Conservation (phyloP, 2,888 invertebrate genomes). For the Cantharis lateralis region DNA sequence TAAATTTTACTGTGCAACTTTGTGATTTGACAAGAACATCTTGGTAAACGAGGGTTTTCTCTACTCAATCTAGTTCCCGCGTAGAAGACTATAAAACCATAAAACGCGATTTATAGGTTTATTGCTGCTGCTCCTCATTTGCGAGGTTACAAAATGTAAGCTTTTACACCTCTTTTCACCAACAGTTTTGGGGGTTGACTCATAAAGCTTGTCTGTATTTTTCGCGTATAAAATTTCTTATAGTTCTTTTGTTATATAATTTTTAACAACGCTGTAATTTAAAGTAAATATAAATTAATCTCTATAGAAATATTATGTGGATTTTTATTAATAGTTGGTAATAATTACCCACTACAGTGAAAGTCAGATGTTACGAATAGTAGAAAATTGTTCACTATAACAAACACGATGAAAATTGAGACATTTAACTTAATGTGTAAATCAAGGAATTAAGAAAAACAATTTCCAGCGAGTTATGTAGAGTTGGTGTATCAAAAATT, state of each 20-base stretch:
- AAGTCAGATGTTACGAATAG: too few species aligned
- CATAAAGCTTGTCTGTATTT: constrained; percentile 40
- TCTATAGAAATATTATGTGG: neutral
- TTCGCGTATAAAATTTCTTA: constrained; percentile 35
- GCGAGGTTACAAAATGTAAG: constrained; percentile 42
- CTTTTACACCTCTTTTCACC: constrained; percentile 42
- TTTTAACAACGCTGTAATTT: neutral
- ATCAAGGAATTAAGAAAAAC: too few species aligned
- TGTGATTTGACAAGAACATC: constrained; percentile 48
- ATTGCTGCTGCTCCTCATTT: constrained; percentile 49
- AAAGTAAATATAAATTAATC: neutral
- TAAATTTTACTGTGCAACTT: constrained; percentile 39
- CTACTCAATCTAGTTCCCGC: constrained; percentile 47
- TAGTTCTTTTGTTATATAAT: neutral
- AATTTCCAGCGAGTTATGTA: too few species aligned
- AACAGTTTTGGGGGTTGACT: constrained; percentile 36
- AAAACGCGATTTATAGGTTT: constrained; percentile 56
- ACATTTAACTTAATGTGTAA: too few species aligned
- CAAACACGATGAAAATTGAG: too few species aligned
- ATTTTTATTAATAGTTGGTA: neutral
- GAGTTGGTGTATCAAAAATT: too few species aligned
- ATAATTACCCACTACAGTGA: neutral
- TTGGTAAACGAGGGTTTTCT: constrained; percentile 45
- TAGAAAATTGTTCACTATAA: too few species aligned
- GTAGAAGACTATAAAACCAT: constrained; percentile 50